Conservation (phyloP, 2,113 vertebrate species). For the Heteronetta atricapilla region DNA sequence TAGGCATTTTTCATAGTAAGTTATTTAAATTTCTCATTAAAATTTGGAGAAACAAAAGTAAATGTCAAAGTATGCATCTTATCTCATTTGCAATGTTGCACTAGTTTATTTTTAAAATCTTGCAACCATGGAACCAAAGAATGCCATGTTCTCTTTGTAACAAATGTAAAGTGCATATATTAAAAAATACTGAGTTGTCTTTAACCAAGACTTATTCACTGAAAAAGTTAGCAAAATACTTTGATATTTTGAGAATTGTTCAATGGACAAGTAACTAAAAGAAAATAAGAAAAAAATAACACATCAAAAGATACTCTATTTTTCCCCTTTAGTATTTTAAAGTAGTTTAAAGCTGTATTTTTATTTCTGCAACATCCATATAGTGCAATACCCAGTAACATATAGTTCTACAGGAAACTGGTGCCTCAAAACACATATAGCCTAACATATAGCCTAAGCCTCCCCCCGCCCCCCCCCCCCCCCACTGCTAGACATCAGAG, state of each 20-base stretch:
- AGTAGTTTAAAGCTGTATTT: neutral
- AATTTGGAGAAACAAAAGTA: conserved; percentile 55
- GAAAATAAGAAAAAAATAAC: neutral
- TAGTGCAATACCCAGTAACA: neutral
- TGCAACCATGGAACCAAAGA: conserved; percentile 50
- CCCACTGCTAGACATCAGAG: neutral
- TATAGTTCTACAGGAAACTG: neutral
- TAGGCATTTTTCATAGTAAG: neutral
- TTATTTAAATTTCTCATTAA: conserved; percentile 50
- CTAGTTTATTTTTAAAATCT: conserved; percentile 56
- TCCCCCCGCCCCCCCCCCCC: too few relatives aligned
- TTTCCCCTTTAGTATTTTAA: neutral
- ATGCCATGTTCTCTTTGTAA: conserved; percentile 10
- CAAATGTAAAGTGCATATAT: neutral
- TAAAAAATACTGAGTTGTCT: neutral
- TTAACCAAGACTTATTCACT: neutral
- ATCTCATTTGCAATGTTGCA: conserved; percentile 32
- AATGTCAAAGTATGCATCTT: conserved; percentile 43
- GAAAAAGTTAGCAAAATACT: neutral
- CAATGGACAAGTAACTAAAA: neutral
- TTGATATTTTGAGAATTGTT: neutral
- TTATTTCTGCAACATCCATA: neutral
- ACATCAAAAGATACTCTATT: neutral
- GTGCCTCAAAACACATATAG: neutral
- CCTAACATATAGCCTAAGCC: too few relatives aligned